These are phyloP conservation scores for Enhydra lutris DNA, from an alignment of 2,113 vertebrate genomes.

Conservation along the genomic window DNA sequence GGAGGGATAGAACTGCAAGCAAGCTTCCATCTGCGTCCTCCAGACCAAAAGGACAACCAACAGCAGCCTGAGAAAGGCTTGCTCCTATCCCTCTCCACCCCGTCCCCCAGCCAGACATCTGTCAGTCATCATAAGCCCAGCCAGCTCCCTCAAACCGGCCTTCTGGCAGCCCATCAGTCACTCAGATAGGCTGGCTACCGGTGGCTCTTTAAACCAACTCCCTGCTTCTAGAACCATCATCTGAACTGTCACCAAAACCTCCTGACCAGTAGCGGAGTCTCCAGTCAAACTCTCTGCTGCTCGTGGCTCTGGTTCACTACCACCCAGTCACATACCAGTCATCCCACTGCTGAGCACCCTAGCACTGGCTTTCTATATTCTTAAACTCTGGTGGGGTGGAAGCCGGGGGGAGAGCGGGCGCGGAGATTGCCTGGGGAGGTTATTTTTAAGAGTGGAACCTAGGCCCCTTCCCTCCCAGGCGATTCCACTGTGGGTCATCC, in stretches of 20 bases:
- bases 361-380: background rate
- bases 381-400: background rate
- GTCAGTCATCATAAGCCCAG: fast-evolving
- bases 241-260: background rate
- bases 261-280: background rate
- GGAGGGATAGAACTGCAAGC: too few relatives aligned
- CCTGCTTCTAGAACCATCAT: background rate
- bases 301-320: background rate
- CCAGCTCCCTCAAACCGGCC: background rate
- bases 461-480: background rate
- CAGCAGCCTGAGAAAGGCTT: background rate
- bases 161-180: background rate
- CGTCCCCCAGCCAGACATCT: background rate
- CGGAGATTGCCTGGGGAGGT: background rate
- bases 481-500: background rate
- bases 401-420: fast-evolving
- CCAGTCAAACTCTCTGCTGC: background rate
- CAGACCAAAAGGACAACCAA: background rate
- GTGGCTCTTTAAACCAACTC: background rate
- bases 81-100: background rate
- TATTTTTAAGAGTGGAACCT: background rate
- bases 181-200: too few relatives aligned
- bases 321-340: background rate
- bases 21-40: background rate
- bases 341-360: background rate